Percentiles rank a stretch among this genome's conserved stretches.
Evolutionary conservation across 37 sponge, comb jelly and placozoan species (phyloP).

Genomic region (Ephydatia muelleri): DNA sequence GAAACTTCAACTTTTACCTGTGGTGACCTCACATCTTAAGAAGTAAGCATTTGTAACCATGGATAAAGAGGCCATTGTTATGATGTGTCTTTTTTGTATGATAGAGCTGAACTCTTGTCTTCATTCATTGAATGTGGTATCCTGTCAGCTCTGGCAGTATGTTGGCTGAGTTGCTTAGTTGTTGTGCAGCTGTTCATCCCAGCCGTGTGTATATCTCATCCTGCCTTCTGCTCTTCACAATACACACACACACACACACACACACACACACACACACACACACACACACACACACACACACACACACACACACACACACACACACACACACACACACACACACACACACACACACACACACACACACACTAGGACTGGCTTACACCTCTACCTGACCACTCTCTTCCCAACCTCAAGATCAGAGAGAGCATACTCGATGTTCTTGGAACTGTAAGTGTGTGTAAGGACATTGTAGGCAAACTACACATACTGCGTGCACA

Average conservation of each 20-base stretch:
- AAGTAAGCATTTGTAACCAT: constrained; percentile 40
- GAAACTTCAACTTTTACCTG: constrained; percentile 77
- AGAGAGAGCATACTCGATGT: constrained; percentile 76
- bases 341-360: background rate
- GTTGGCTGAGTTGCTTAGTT: constrained; percentile 4
- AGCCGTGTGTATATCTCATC: background rate
- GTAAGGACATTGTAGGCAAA: background rate
- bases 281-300: constrained; percentile 37
- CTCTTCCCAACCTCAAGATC: constrained; percentile 92
- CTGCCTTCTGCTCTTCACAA: background rate
- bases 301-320: constrained; percentile 31
- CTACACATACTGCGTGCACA: background rate
- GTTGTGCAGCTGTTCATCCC: background rate
- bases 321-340: background rate
- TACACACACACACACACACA: constrained; percentile 19
- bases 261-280: constrained; percentile 39
- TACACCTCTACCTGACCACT: constrained; percentile 94
- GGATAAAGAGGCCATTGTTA: too few species aligned
- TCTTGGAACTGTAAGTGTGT: constrained; percentile 53
- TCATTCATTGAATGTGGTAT: constrained; percentile 80
- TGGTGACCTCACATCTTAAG: constrained; percentile 54
- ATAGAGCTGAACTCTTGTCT: constrained; percentile 67
- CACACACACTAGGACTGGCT: constrained; percentile 78
- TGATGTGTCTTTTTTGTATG: background rate
- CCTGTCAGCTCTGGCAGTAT: constrained; percentile 69